Conservation (phyloP, 2,888 invertebrate genomes). For the Phragmatobia fuliginosa region DNA sequence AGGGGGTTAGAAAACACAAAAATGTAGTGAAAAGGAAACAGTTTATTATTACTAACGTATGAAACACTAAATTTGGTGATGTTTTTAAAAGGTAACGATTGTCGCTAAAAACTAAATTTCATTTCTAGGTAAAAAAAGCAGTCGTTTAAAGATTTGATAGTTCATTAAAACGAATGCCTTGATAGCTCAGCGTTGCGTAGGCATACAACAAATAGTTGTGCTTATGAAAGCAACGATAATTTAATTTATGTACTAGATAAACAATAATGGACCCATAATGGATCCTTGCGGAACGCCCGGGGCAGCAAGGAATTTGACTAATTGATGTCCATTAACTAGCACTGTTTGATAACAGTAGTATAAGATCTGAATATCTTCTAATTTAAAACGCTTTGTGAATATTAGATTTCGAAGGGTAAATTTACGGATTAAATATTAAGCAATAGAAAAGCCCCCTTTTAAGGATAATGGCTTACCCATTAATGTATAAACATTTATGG, state of each 20-base stretch:
- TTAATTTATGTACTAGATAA: conserved; percentile 3
- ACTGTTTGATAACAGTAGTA: conserved; percentile 3
- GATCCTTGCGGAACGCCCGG: background rate
- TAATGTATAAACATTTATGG: too few relatives aligned
- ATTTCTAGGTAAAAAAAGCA: background rate
- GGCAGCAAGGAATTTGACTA: conserved; percentile 2
- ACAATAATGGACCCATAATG: background rate
- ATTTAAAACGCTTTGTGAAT: background rate
- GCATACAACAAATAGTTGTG: background rate
- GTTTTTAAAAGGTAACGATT: too few relatives aligned
- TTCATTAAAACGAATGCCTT: background rate
- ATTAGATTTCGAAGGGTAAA: background rate
- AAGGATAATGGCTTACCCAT: background rate
- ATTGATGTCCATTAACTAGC: conserved; percentile 1
- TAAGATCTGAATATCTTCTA: background rate
- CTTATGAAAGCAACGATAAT: background rate
- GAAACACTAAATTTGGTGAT: too few relatives aligned
- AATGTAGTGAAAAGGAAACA: background rate
- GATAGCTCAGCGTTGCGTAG: background rate
- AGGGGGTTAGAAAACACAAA: too few relatives aligned
- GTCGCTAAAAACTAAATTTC: too few relatives aligned
- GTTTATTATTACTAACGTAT: background rate
- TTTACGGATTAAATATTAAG: background rate
- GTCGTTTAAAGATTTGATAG: background rate
- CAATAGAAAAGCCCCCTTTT: background rate